Conservation (phyloP, 2,888 invertebrate genomes). For the Eilema sororculum region DNA sequence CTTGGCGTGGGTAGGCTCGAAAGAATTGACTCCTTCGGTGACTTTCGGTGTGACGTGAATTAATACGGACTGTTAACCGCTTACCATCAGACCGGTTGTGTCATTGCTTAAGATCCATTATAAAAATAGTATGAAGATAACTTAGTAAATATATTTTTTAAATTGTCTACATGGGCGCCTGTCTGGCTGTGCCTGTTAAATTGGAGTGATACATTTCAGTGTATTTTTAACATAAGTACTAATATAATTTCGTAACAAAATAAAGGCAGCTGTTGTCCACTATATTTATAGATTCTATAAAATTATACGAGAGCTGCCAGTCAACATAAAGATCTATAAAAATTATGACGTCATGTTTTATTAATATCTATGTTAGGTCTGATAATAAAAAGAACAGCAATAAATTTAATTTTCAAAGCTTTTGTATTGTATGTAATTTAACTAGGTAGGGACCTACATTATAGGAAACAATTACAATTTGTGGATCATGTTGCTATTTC, state of each 20-base stretch:
- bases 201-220: not conserved
- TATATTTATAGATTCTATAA: not conserved
- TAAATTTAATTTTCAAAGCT: not conserved
- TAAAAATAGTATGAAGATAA: not conserved
- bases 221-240: not conserved
- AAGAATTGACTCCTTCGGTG: not conserved
- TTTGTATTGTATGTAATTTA: not conserved
- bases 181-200: not conserved
- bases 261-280: constrained; percentile 1
- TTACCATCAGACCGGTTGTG: not conserved
- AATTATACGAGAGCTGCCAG: not conserved
- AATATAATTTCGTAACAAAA: not conserved
- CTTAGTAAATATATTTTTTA: not conserved
- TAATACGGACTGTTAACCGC: not conserved
- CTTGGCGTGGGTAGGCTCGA: not conserved
- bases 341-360: not conserved
- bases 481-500: not conserved
- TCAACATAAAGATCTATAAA: not conserved
- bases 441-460: not conserved
- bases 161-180: not conserved
- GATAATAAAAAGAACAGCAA: not conserved
- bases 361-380: not conserved
- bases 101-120: not conserved
- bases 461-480: not conserved
- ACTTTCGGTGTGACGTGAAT: not conserved